Evolutionary conservation across 2,113 vertebrate genomes (phyloP).

Genomic region (Emberiza fucata): DNA sequence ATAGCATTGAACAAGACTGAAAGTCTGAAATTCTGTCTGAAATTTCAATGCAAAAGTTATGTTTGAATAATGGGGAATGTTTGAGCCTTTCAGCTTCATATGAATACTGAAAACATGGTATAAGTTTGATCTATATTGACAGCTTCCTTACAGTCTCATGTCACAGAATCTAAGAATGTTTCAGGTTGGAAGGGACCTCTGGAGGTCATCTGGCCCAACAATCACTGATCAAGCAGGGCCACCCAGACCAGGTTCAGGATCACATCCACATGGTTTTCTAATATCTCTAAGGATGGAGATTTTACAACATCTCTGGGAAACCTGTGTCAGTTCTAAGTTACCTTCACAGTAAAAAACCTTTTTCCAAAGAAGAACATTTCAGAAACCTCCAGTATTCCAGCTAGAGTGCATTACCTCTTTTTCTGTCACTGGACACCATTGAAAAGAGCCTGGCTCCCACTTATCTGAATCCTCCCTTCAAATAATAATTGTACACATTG

Average conservation of each 20-base stretch:
- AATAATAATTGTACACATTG: not conserved
- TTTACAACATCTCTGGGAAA: not conserved
- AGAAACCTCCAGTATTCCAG: not conserved
- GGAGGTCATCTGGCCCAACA: not conserved
- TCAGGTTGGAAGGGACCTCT: not conserved
- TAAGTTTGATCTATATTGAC: not conserved
- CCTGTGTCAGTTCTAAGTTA: too few relatives aligned
- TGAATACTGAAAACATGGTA: not conserved
- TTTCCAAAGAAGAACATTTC: too few relatives aligned
- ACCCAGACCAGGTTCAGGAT: not conserved
- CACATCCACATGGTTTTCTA: fast-evolving
- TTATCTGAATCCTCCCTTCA: not conserved
- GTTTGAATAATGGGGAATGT: not conserved
- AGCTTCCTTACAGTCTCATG: not conserved
- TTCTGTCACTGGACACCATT: not conserved
- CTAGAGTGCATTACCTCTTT: not conserved
- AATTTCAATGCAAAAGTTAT: not conserved
- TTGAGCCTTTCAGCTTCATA: not conserved
- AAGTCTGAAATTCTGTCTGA: not conserved
- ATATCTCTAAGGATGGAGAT: not conserved
- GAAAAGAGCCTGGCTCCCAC: not conserved
- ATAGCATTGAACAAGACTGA: not conserved
- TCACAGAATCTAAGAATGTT: not conserved
- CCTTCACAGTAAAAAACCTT: not conserved
- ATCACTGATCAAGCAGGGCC: not conserved